phyloP scores from a whole-genome alignment of 1,140 invertebrate genomes.

The Triops longicaudatus region DNA sequence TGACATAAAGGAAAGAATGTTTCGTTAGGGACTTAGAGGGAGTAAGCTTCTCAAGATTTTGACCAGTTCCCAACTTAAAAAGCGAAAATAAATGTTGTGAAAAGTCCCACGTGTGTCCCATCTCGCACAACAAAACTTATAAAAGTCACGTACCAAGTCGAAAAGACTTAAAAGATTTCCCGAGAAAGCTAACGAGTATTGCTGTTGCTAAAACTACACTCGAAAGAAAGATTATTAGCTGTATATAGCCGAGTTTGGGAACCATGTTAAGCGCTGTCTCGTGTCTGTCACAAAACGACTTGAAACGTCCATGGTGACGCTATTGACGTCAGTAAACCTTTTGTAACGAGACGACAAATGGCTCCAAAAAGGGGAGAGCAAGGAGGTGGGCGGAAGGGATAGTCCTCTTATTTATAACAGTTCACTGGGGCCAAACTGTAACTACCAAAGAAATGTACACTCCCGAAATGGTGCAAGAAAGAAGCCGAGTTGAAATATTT shows the following conservation, averaged over 20 bases:
- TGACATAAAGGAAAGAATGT: background rate
- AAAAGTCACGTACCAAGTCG: no score
- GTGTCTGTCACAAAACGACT: conserved; percentile 14
- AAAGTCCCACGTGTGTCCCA: background rate
- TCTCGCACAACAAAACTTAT: no score
- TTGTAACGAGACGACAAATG: background rate
- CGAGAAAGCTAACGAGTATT: background rate
- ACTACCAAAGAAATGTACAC: no score
- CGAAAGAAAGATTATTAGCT: background rate
- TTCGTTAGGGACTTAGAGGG: background rate
- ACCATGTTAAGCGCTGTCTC: background rate
- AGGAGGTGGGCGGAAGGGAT: no score
- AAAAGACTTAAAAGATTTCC: no score
- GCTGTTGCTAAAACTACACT: background rate
- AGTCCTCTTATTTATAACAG: no score
- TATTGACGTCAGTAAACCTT: conserved; percentile 13
- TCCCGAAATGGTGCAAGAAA: no score
- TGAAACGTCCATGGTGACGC: background rate
- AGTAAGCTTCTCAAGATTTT: background rate
- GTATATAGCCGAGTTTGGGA: background rate
- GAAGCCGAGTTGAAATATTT: background rate
- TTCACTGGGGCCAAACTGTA: no score
- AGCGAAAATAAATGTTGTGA: background rate
- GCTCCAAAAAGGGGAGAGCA: background rate
- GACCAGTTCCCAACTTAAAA: background rate